A percentile compares a stretch with the other conserved stretches of the same genome.
Conservation (phyloP, 2,113 vertebrate genomes). For the Protobothrops flavoviridis region DNA sequence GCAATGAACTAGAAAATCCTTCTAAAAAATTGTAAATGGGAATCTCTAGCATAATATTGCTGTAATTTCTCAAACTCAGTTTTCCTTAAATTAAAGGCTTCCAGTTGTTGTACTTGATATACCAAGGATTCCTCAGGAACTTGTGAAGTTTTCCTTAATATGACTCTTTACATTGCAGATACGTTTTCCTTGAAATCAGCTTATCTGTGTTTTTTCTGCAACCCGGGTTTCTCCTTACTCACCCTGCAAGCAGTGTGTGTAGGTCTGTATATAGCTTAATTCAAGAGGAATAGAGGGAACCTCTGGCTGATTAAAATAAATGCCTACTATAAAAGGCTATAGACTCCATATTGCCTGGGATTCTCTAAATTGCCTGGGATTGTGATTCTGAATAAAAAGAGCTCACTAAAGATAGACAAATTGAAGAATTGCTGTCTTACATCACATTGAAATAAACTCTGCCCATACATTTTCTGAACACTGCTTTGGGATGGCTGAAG, state of each 20-base stretch:
- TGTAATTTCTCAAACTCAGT: neutral
- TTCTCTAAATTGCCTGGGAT: neutral
- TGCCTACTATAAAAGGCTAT: neutral
- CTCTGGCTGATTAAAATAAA: neutral
- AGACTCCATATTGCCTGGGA: neutral
- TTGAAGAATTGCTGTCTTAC: neutral
- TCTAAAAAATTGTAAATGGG: fast-evolving
- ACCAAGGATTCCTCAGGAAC: neutral
- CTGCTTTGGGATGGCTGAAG: constrained; percentile 49
- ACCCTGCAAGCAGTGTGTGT: neutral
- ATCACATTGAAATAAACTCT: neutral
- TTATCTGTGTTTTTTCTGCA: neutral
- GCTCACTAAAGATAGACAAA: neutral
- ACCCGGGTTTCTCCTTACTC: neutral
- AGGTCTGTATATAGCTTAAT: neutral
- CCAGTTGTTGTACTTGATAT: neutral
- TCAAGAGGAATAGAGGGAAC: neutral
- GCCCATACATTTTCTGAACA: constrained; percentile 45
- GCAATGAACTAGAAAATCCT: neutral
- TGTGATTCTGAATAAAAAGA: neutral
- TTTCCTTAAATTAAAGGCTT: neutral
- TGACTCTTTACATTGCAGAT: neutral
- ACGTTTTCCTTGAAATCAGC: neutral
- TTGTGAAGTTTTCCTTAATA: neutral
- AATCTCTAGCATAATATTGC: neutral